phyloP scores from a whole-genome alignment of 2,797 vertebrate genomes.

The Mormyrops boulengeri region DNA sequence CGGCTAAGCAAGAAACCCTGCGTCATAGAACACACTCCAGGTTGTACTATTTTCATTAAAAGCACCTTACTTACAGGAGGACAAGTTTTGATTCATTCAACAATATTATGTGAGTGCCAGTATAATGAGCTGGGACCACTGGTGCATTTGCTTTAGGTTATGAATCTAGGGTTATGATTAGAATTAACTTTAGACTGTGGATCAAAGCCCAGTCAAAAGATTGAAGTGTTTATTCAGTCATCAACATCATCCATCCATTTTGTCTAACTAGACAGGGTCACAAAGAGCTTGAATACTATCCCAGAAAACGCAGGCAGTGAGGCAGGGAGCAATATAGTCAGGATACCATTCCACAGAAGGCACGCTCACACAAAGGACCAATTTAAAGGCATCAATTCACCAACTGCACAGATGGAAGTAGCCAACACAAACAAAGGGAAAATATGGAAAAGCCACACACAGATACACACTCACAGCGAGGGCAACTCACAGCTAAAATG shows the following conservation, averaged over 20 bases:
- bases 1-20: neutral
- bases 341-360: neutral
- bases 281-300: neutral
- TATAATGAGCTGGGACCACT: neutral
- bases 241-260: neutral
- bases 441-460: neutral
- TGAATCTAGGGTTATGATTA: constrained; percentile 11
- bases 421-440: neutral
- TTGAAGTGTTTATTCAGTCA: neutral
- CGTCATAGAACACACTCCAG: neutral
- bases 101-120: neutral
- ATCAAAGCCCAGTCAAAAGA: constrained; percentile 18
- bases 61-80: too few relatives aligned
- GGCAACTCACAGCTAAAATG: neutral
- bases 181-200: constrained; percentile 4
- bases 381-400: neutral
- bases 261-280: neutral
- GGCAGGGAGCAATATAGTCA: neutral
- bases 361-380: neutral
- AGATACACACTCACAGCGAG: neutral
- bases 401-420: neutral
- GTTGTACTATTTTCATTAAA: neutral
- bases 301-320: neutral
- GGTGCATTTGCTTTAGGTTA: neutral
- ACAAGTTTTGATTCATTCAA: neutral